Evolutionary conservation across 2,888 invertebrate species (phyloP).

Genomic region (Drosophila rellima): DNA sequence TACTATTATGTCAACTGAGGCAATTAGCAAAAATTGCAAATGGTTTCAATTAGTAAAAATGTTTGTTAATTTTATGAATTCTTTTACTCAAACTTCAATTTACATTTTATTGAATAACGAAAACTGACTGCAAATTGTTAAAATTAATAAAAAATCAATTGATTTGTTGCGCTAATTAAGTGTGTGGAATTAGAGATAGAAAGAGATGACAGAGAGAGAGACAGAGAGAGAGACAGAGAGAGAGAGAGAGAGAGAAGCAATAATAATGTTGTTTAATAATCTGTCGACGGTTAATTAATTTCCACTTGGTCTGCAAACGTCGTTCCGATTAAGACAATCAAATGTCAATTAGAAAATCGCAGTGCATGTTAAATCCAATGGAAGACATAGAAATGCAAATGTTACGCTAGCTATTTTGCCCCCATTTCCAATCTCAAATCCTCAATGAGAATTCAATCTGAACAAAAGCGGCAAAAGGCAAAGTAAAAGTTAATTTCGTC

Average conservation of each 20-base stretch:
- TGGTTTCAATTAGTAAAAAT: too few relatives aligned
- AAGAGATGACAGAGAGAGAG: neutral
- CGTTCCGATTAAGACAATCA: conserved; percentile 25
- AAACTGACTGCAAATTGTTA: neutral
- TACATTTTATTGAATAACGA: neutral
- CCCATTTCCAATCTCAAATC: neutral
- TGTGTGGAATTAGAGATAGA: neutral
- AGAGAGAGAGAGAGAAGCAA: neutral
- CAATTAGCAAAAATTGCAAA: neutral
- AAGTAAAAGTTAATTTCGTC: conserved; percentile 63
- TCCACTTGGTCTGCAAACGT: neutral
- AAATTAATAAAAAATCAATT: neutral
- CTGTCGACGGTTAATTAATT: conserved; percentile 8
- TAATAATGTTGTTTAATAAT: conserved; percentile 3
- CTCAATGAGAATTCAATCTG: conserved; percentile 33
- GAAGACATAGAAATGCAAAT: conserved; percentile 49
- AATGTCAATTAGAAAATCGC: conserved; percentile 46
- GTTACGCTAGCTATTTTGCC: neutral
- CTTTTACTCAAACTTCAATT: neutral
- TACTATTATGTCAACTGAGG: neutral
- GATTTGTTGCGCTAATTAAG: conserved; percentile 4
- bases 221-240: neutral
- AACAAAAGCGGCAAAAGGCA: conserved; percentile 39
- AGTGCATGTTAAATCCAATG: conserved; percentile 18
- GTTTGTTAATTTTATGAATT: too few relatives aligned